A percentile compares a stretch with the other conserved stretches of the same genome.
Conservation (phyloP, 2,888 invertebrate genomes). For the Camponotus fellah region DNA sequence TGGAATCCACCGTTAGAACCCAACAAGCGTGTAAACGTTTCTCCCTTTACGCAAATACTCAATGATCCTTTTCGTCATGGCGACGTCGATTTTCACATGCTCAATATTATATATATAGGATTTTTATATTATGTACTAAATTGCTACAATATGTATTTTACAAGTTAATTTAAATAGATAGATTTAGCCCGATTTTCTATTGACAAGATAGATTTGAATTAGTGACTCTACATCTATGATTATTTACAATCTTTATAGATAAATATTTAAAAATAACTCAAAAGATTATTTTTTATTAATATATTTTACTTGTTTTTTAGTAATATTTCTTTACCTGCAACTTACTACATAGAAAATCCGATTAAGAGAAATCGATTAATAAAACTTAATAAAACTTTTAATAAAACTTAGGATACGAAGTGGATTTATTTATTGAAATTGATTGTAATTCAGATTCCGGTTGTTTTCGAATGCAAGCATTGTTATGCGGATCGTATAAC, state of each 20-base stretch:
- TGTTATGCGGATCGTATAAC: background rate
- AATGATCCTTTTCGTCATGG: background rate
- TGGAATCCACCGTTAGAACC: background rate
- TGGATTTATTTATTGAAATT: background rate
- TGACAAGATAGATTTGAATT: background rate
- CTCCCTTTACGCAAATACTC: background rate
- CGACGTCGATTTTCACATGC: background rate
- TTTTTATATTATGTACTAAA: background rate
- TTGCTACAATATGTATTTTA: background rate
- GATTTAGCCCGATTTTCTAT: background rate
- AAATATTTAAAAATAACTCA: background rate
- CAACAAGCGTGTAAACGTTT: background rate
- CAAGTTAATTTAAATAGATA: background rate
- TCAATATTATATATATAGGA: background rate
- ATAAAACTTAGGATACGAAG: background rate
- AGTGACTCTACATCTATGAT: background rate
- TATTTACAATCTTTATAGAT: background rate
- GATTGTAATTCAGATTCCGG: slow-evolving; percentile 9
- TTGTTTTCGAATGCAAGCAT: slow-evolving; percentile 17
- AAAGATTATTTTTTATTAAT: background rate
- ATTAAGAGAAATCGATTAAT: background rate
- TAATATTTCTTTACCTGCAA: background rate
- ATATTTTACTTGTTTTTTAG: background rate
- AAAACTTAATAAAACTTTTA: background rate
- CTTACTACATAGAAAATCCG: background rate